Conservation (phyloP, 2,888 invertebrate genomes). For the Oegoconia quadripuncta region DNA sequence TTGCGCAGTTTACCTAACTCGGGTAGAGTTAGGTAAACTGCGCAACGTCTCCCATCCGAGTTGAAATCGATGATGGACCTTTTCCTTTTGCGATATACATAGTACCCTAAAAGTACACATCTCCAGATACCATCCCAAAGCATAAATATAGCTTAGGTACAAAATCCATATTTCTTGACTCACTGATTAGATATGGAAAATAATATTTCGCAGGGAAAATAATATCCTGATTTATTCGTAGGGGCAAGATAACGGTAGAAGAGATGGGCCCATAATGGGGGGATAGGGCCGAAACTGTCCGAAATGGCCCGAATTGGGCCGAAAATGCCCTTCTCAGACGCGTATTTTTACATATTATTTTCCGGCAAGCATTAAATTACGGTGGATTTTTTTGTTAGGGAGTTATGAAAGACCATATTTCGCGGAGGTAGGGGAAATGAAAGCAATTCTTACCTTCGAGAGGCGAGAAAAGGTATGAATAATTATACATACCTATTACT, state of each 20-base stretch:
- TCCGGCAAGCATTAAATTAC: conserved; percentile 66
- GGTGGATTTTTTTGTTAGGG: conserved; percentile 51
- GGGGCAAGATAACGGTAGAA: conserved; percentile 60
- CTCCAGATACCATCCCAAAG: conserved; percentile 30
- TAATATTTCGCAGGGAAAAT: conserved; percentile 65
- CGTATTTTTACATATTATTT: conserved; percentile 73
- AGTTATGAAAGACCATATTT: conserved; percentile 72
- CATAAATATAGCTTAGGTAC: conserved; percentile 49
- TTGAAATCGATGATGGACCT: no score
- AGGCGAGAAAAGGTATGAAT: conserved; percentile 30
- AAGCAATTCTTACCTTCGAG: conserved; percentile 53
- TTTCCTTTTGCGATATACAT: no score
- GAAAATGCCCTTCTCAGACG: conserved; percentile 38
- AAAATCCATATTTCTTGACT: conserved; percentile 58
- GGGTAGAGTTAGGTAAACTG: no score
- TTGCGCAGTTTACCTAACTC: no score
- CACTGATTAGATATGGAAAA: conserved; percentile 72
- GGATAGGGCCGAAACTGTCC: conserved; percentile 54
- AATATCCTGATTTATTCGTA: conserved; percentile 69
- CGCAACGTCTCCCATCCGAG: no score
- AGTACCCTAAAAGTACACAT: no score
- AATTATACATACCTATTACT: conserved; percentile 5
- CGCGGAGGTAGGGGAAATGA: conserved; percentile 55
- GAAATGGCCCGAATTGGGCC: conserved; percentile 50
- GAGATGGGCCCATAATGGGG: conserved; percentile 62